Evolutionary conservation across 2,797 vertebrate genomes (phyloP), one percentile per base, ranked within the genome.

Genomic region (Microchirus variegatus): DNA sequence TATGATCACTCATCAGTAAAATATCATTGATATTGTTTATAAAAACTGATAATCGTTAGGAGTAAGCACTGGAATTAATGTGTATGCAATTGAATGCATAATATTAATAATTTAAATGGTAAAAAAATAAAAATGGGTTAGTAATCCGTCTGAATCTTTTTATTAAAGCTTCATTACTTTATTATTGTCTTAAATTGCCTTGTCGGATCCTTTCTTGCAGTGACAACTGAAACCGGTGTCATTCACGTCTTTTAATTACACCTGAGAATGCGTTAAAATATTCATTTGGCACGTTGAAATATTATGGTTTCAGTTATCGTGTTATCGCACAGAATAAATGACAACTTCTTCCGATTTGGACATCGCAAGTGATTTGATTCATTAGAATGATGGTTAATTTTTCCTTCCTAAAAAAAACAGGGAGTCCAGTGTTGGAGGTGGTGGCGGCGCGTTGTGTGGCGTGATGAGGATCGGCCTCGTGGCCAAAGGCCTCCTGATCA

Each of bases 381-480:
- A 31, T 31, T 31, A 6, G 26, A 31, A 31, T 5, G 26, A 31
- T 36, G 0, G 1, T 59, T 59, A 59, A 6, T 59, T 64, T 71
- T 17, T 60, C 22, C 3, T 48, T 3, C n/a, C n/a, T n/a, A n/a
- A n/a, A n/a, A 15, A 49, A 50, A 31, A 10, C 89, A 98, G 96
- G 86, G 96, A 97, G 87, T 88, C 95, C 78, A 91, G 94, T 22
- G 22, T 3, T 82, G 90, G 93, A 62, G 22, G 22, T 82, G 90
- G 93, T 63, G 93, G 95, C 48, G 95, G 94, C 51, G 92, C 93
- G 4, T 92, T 99, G 80, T 98, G 97, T 81, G 98, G 98, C 1
- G 98, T 99, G 80, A 94, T 99, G 94, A 94, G 98, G 84, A 96
- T 99, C 72, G 98, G 98, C 59, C 93, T 98, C 84, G 98, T 99